Percentiles rank a stretch among this genome's conserved stretches.
Conservation (phyloP, 1,140 invertebrate genomes). For the Trichonephila inaurata region DNA sequence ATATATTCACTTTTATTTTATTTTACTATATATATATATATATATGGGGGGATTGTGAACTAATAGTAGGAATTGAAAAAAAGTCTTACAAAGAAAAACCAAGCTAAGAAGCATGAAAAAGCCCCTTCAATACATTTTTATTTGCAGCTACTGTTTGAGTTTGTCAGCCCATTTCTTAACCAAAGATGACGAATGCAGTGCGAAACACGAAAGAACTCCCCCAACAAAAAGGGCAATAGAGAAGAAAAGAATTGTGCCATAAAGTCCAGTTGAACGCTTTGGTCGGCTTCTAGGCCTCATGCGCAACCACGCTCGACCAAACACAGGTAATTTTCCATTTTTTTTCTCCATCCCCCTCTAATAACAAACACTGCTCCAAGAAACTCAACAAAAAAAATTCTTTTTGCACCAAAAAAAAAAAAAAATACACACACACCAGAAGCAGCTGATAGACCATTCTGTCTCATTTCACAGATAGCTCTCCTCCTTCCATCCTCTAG, state of each 20-base stretch:
- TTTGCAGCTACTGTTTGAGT: background rate
- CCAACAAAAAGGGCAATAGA: background rate
- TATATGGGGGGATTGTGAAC: too few relatives aligned
- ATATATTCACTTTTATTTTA: too few relatives aligned
- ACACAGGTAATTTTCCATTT: slow-evolving; percentile 70
- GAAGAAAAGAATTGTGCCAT: background rate
- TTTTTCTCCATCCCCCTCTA: background rate
- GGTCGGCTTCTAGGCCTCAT: slow-evolving; percentile 36
- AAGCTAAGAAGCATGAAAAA: background rate
- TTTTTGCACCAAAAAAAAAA: background rate
- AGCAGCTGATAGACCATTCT: slow-evolving; percentile 63
- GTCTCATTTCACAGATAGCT: slow-evolving; percentile 72
- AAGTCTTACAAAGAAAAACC: too few relatives aligned
- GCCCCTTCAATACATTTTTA: background rate
- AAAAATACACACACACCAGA: background rate
- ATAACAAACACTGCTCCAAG: slow-evolving; percentile 55
- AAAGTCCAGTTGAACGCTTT: slow-evolving; percentile 35
- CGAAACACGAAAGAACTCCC: background rate
- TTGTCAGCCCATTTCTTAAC: background rate
- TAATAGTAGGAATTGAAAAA: too few relatives aligned
- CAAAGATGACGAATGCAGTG: background rate
- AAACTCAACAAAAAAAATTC: slow-evolving; percentile 6
- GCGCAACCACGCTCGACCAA: slow-evolving; percentile 64
- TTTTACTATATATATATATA: too few relatives aligned
- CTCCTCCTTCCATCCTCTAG: background rate